Percentiles rank a stretch among this genome's conserved stretches.
Conservation (phyloP, 1,140 invertebrate species). For the Temnothorax curvispinosus region DNA sequence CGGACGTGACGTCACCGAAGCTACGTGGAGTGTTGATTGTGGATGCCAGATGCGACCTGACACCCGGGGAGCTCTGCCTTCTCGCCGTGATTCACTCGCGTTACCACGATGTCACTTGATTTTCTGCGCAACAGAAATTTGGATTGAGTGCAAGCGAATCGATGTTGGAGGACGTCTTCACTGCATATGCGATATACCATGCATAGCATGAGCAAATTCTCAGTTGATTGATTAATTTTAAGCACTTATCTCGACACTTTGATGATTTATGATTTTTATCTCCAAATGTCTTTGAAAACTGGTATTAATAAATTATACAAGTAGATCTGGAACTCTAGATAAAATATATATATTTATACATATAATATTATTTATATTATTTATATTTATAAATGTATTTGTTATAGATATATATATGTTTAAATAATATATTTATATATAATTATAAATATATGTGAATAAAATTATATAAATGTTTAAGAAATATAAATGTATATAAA, state of each 20-base stretch:
- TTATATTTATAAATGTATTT: too few relatives aligned
- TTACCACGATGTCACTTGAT: conserved; percentile 23
- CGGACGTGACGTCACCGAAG: conserved; percentile 78
- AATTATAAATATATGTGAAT: too few relatives aligned
- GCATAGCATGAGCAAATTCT: background rate
- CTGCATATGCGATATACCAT: background rate
- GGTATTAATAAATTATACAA: background rate
- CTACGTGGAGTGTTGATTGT: conserved; percentile 69
- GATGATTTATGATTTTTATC: background rate
- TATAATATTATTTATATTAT: too few relatives aligned
- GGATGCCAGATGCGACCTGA: conserved; percentile 77
- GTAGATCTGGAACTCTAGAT: too few relatives aligned
- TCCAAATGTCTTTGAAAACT: background rate
- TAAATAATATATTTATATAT: too few relatives aligned
- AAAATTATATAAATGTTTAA: too few relatives aligned
- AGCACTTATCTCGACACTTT: background rate
- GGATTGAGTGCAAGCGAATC: background rate
- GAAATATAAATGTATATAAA: too few relatives aligned
- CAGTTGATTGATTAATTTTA: background rate
- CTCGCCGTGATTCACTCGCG: conserved; percentile 40
- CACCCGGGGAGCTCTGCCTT: conserved; percentile 67
- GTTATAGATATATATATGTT: too few relatives aligned
- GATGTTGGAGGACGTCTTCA: background rate
- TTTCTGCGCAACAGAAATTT: conserved; percentile 32
- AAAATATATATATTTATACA: too few relatives aligned